A percentile compares a stretch with the other conserved stretches of the same genome.
Conservation (phyloP, 2,797 vertebrate genomes). For the Sebastes ruberrimus region DNA sequence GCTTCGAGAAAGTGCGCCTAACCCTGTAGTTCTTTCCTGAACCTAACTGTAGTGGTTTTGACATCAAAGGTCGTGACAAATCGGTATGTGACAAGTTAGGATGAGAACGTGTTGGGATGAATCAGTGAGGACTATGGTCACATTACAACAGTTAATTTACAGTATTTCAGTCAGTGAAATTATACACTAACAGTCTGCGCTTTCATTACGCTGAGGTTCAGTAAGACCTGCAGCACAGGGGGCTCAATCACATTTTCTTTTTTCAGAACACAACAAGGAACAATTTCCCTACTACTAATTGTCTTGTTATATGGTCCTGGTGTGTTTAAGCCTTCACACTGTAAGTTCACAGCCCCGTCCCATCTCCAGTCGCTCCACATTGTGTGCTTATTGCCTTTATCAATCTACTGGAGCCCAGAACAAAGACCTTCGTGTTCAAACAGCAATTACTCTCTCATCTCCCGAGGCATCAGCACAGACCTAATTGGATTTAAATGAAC, state of each 20-base stretch:
- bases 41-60: no score
- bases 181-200: constrained; percentile 20
- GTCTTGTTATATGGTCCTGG: constrained; percentile 64
- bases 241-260: constrained; percentile 38
- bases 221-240: constrained; percentile 46
- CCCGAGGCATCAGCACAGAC: constrained; percentile 94
- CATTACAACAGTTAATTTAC: constrained; percentile 12
- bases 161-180: constrained; percentile 31
- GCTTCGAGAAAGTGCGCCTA: not conserved
- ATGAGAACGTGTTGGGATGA: not conserved
- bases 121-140: constrained; percentile 9
- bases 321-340: constrained; percentile 60
- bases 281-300: constrained; percentile 62
- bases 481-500: constrained; percentile 99
- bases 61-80: no score
- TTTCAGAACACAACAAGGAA: constrained; percentile 48
- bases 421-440: constrained; percentile 96
- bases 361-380: constrained; percentile 79
- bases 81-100: no score
- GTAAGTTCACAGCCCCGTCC: constrained; percentile 63
- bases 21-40: not conserved
- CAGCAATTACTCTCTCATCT: constrained; percentile 94
- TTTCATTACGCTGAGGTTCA: constrained; percentile 43
- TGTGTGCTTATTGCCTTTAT: constrained; percentile 87
- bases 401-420: constrained; percentile 91